These are phyloP conservation scores for Eristalis arbustorum DNA, from an alignment of 2,888 invertebrate genomes.

Conservation along the genomic window DNA sequence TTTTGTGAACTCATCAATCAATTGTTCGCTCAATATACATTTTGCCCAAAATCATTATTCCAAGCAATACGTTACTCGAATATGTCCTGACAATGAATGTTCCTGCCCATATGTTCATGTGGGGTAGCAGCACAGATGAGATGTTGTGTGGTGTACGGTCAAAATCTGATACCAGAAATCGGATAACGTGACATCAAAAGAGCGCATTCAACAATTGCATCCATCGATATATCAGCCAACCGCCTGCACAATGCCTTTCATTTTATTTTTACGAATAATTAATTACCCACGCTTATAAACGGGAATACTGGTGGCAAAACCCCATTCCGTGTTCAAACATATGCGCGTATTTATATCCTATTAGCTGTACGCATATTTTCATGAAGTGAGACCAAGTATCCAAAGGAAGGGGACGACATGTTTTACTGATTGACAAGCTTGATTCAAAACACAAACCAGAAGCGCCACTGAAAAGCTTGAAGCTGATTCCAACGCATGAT, in stretches of 20 bases:
- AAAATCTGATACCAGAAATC: slow-evolving; percentile 54
- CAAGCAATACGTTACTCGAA: slow-evolving; percentile 68
- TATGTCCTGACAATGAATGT: slow-evolving; percentile 51
- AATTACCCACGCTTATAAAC: slow-evolving; percentile 61
- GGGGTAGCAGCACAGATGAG: slow-evolving; percentile 38
- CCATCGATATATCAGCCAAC: slow-evolving; percentile 37
- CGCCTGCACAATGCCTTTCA: slow-evolving; percentile 37
- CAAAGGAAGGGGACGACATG: not conserved
- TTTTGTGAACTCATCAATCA: slow-evolving; percentile 35
- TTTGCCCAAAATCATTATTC: slow-evolving; percentile 53
- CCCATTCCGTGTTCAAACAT: not conserved
- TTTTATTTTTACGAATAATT: slow-evolving; percentile 61
- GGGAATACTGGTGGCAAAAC: not conserved
- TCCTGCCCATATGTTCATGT: slow-evolving; percentile 55
- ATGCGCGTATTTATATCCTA: too few relatives aligned
- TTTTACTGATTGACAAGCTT: slow-evolving; percentile 38
- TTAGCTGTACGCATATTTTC: not conserved
- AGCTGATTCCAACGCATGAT: not conserved
- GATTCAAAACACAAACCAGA: slow-evolving; percentile 14
- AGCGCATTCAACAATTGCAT: slow-evolving; percentile 57
- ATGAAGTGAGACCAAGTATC: not conserved
- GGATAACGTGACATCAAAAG: slow-evolving; percentile 64
- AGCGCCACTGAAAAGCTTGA: slow-evolving; percentile 26
- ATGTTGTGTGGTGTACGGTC: slow-evolving; percentile 4
- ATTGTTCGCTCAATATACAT: slow-evolving; percentile 62